Conservation (phyloP, 2,888 invertebrate genomes). For the Labia minor region DNA sequence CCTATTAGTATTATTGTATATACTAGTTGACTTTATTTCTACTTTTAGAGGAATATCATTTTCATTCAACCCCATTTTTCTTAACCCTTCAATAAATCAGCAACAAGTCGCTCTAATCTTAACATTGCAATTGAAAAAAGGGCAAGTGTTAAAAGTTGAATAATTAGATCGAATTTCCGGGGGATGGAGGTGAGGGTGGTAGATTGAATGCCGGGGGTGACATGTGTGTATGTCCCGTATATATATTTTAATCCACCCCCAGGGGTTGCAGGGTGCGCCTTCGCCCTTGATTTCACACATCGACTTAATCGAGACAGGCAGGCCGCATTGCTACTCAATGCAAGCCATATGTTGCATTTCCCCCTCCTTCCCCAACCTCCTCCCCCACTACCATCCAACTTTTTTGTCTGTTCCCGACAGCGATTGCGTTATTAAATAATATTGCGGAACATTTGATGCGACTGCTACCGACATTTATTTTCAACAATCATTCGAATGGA, state of each 20-base stretch:
- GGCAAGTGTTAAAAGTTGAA: background rate
- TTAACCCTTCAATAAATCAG: too few species aligned
- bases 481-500: background rate
- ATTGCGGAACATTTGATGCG: background rate
- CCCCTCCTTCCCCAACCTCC: background rate
- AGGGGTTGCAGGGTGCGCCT: background rate
- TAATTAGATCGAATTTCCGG: background rate
- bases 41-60: too few species aligned
- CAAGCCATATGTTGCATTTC: background rate
- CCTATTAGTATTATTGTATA: too few species aligned
- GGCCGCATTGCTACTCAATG: background rate
- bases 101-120: too few species aligned
- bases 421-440: background rate
- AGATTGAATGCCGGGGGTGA: background rate
- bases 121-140: too few species aligned
- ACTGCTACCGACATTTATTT: background rate
- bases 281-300: slow-evolving; percentile 7
- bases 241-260: background rate
- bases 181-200: background rate
- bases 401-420: background rate
- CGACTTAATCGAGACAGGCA: background rate
- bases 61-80: too few species aligned
- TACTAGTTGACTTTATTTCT: too few species aligned
- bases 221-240: slow-evolving; percentile 3
- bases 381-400: too few species aligned